phyloP scores from a whole-genome alignment of 2,797 vertebrate species.

The Anas capensis region DNA sequence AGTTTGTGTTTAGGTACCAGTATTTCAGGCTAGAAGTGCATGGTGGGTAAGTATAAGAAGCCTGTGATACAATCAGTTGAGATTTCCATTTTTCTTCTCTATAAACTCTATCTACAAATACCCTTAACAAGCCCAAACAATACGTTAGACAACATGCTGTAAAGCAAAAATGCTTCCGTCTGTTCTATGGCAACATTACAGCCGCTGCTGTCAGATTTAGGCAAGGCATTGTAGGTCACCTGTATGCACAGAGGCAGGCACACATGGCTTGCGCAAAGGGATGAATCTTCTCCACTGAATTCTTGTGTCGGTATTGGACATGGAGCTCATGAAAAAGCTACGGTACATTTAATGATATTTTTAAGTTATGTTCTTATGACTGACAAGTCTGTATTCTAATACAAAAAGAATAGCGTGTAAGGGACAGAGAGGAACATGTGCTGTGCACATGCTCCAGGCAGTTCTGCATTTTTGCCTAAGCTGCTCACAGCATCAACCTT shows the following conservation, averaged over 20 bases:
- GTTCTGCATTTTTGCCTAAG: neutral
- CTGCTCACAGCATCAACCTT: neutral
- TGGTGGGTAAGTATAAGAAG: neutral
- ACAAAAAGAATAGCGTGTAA: neutral
- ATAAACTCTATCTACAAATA: neutral
- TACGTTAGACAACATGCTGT: neutral
- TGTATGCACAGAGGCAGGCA: neutral
- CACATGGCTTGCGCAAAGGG: neutral
- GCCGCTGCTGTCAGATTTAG: neutral
- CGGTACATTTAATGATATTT: neutral
- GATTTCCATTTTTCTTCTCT: neutral
- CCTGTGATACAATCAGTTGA: neutral
- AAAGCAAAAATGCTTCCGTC: neutral
- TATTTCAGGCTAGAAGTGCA: neutral
- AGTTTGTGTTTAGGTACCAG: neutral
- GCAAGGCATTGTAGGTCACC: neutral
- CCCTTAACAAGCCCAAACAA: neutral
- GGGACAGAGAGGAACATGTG: neutral
- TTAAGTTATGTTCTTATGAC: neutral
- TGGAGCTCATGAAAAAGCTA: neutral
- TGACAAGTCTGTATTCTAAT: neutral
- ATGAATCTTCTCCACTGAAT: neutral
- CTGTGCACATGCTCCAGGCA: neutral
- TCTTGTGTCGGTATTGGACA: neutral
- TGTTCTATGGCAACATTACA: neutral